These are phyloP conservation scores for Cynopterus sphinx DNA, from an alignment of 2,797 vertebrate species.

Conservation along the genomic window DNA sequence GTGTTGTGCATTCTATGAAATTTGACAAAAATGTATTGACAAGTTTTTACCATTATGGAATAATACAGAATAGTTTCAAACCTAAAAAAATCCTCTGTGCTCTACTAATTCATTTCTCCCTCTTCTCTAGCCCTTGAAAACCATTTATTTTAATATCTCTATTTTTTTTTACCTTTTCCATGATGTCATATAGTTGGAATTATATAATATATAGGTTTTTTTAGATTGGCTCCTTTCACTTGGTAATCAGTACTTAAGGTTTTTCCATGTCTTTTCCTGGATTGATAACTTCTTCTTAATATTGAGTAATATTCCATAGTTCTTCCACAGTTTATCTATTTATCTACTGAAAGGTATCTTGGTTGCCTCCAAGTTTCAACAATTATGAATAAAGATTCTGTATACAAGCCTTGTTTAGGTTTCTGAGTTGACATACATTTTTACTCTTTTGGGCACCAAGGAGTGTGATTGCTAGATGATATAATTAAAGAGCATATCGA, in stretches of 20 bases:
- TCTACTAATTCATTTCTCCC: not conserved
- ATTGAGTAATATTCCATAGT: not conserved
- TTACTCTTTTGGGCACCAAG: not conserved
- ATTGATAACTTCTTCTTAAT: no score
- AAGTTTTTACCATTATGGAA: rapidly evolving
- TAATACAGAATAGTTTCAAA: not conserved
- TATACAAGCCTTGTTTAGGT: no score
- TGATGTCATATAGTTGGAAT: not conserved
- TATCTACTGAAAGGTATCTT: not conserved
- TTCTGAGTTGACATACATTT: not conserved
- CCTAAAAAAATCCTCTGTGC: not conserved
- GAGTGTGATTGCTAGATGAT: rapidly evolving
- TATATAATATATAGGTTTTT: not conserved
- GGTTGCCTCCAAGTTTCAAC: not conserved
- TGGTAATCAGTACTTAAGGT: no score
- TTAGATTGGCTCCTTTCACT: not conserved
- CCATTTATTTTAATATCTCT: not conserved
- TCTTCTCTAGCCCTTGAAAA: not conserved
- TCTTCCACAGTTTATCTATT: not conserved
- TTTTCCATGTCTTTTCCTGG: not conserved
- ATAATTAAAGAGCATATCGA: not conserved
- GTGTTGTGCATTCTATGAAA: not conserved
- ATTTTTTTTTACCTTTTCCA: not conserved
- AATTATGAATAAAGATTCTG: not conserved
- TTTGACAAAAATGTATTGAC: not conserved